Base-by-base conservation (phyloP, 30 jellyfish, hydroid and myxozoan species). In the Catostylus mosaicus region DNA sequence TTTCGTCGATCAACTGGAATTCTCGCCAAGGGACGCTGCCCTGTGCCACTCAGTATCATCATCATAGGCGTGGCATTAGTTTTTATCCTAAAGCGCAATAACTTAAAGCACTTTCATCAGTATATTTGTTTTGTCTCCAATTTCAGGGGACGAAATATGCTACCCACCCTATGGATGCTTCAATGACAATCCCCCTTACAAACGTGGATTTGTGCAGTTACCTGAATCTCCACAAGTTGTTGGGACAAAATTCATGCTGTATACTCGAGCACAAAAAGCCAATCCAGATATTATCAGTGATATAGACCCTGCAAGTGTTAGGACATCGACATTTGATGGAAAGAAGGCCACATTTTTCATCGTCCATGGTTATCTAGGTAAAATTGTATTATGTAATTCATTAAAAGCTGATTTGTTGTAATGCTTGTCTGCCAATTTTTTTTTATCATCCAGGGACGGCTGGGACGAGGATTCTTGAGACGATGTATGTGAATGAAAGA, bases 111-210 rank as follows among this genome's bases (percentile, higher is more conserved):
- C n/a, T n/a, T n/a, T n/a, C n/a, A n/a, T n/a, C n/a, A n/a, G n/a
- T n/a, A n/a, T n/a, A n/a, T n/a, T n/a, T n/a, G n/a, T n/a, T n/a
- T n/a, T n/a, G 2, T 50, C 20, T 23, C 22, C 60, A 16, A 11
- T 57, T 31, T 47, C 83, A 79, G 92, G 80, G 1, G 71, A 84
- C 73, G 52, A 82, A 56, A 67, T 82, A 1, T 90, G 97, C 82
- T 90, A 83, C 80, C 90, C 93, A 19, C 89, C 90, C 10, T 90
- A 90, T 43, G 97, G 97, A 23, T 90, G 97, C 87, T 90, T 83
- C 82, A 69, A 30, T 43, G 72, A 73, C 40, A 84, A 83, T 26
- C 74, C 86, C 29, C 97, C 97, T n/a, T 90, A 50, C 78, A 46
- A 85, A 37, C 30, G 90, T 20, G 67, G 88, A 19, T 61, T 83